Evolutionary conservation across 1,140 invertebrate species (phyloP), one percentile per base, ranked within the genome.

Genomic region (Drosophila athabasca): DNA sequence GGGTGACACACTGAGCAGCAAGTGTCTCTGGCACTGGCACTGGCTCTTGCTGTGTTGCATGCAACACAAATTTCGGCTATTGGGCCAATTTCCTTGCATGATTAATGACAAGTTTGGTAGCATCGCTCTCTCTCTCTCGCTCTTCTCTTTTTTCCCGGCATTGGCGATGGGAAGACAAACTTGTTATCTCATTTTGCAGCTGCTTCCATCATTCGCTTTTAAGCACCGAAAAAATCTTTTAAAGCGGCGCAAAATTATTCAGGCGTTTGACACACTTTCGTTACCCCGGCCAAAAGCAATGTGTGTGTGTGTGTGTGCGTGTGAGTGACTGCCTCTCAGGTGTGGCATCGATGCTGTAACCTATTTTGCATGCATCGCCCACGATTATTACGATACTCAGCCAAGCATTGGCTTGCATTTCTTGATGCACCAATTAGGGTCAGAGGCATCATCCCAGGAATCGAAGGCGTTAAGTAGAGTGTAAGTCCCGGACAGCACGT

Each of bases 181-280:
- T 85, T 87, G 82, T 85, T 85, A 85, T 77, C 82, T 81, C 69
- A 85, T 71, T 85, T 77, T 48, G 67, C 61, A 59, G 66, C 71
- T 53, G 62, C 66, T 68, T 75, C 48, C 57, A 58, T 49, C 19
- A 41, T 53, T 62, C 48, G 31, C 49, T 44, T 22, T 39, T 76
- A 79, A 79, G 60, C 22, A 59, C 62, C 73, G 26, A 82, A 78
- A 70, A 68, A 71, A 64, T 64, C 50, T 44, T 65, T 73, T 57
- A 70, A 85, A 77, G 77, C 73, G 41, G 26, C 62, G 58, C 80
- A 60, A 76, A 90, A 68, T 90, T 82, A 79, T 90, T 90, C 85
- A 85, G 78, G 64, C 87, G 75, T 85, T 81, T 82, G 78, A 90
- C 87, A 90, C 80, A 89, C 87, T 90, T 90, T 85, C 78, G 60